These are phyloP conservation scores for Meda fulgida DNA, from an alignment of 2,797 vertebrate species.

Conservation along the genomic window DNA sequence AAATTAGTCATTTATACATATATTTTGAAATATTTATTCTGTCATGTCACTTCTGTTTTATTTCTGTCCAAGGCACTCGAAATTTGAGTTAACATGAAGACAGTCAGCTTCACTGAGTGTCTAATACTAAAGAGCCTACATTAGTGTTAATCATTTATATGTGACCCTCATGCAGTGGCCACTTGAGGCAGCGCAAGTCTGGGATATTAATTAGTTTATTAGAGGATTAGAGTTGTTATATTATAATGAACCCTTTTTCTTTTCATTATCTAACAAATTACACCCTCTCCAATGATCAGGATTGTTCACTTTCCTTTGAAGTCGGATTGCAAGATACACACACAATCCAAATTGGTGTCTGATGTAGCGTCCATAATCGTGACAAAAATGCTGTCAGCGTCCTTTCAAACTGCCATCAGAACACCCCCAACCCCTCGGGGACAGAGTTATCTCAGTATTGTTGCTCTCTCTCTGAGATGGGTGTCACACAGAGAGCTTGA, in stretches of 20 bases:
- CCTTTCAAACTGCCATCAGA: conserved; percentile 19
- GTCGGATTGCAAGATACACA: conserved; percentile 18
- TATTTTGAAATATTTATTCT: background rate
- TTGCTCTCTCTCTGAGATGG: conserved; percentile 26
- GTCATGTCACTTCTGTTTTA: background rate
- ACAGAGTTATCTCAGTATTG: conserved; percentile 23
- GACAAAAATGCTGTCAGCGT: conserved; percentile 30
- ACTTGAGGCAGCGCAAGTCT: conserved; percentile 55
- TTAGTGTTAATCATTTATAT: conserved; percentile 36
- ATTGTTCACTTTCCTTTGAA: conserved; percentile 56
- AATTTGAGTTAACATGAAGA: background rate
- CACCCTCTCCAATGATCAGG: conserved; percentile 53
- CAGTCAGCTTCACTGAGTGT: background rate
- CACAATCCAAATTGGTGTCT: background rate
- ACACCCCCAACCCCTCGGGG: conserved; percentile 31
- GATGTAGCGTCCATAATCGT: conserved; percentile 9
- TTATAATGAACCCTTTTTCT: conserved; percentile 35
- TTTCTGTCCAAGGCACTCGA: conserved; percentile 4
- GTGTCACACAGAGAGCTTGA: conserved; percentile 30
- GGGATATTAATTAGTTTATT: conserved; percentile 55
- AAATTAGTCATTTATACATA: background rate
- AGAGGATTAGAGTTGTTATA: conserved; percentile 35
- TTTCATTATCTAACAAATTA: conserved; percentile 53
- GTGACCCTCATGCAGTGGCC: conserved; percentile 15
- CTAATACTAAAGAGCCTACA: conserved; percentile 5